Percentiles rank a stretch among this genome's conserved stretches.
phyloP scores from a whole-genome alignment of 1,140 invertebrate genomes.

The Agraylea sexmaculata region DNA sequence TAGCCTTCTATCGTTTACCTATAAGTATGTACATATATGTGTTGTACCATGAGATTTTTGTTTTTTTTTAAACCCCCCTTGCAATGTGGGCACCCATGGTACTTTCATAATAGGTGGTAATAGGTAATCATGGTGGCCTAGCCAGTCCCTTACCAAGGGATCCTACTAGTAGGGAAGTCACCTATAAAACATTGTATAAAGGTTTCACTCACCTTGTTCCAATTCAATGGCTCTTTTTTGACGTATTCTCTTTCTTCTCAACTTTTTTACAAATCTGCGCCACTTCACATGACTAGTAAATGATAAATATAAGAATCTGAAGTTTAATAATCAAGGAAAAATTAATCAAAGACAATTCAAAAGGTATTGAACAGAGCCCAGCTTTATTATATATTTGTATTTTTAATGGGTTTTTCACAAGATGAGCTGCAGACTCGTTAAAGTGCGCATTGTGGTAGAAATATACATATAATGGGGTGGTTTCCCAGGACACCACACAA shows the following conservation, averaged over 20 bases:
- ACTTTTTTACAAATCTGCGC: conserved; percentile 47
- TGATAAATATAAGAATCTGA: too few relatives aligned
- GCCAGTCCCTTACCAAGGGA: background rate
- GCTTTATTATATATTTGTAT: too few relatives aligned
- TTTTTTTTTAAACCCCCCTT: conserved; percentile 4
- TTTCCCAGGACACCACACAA: too few relatives aligned
- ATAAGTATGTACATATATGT: background rate
- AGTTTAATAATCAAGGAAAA: too few relatives aligned
- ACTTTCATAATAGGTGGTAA: background rate
- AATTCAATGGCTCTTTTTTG: conserved; percentile 31
- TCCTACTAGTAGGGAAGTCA: conserved; percentile 11
- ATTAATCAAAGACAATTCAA: too few relatives aligned
- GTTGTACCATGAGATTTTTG: conserved; percentile 11
- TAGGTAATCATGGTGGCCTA: background rate
- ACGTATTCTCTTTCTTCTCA: conserved; percentile 44
- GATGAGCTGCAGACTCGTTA: too few relatives aligned
- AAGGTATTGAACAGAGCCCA: too few relatives aligned
- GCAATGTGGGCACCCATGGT: background rate
- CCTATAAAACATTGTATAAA: conserved; percentile 16
- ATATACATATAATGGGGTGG: too few relatives aligned
- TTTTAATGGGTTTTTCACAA: too few relatives aligned
- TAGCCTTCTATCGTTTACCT: too few relatives aligned
- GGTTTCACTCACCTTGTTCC: conserved; percentile 25
- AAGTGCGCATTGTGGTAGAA: too few relatives aligned
- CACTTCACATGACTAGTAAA: too few relatives aligned